These are phyloP conservation scores for Tautogolabrus adspersus DNA, from an alignment of 2,113 vertebrate species.

Conservation along the genomic window DNA sequence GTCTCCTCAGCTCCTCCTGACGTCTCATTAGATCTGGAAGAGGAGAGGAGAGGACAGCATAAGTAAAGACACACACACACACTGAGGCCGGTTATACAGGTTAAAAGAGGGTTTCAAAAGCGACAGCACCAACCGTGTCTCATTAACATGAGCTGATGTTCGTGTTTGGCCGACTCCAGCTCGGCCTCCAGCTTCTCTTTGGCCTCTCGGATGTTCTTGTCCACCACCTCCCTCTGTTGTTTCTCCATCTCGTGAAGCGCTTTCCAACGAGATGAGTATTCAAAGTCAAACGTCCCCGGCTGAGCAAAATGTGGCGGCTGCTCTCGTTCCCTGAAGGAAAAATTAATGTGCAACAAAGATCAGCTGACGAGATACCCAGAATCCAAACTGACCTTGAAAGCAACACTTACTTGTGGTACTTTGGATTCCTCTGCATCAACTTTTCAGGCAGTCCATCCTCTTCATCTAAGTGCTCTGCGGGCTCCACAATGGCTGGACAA, in stretches of 20 bases:
- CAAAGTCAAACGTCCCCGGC: conserved; percentile 98
- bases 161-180: conserved; percentile 97
- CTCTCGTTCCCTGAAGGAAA: conserved; percentile 88
- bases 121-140: conserved; percentile 88
- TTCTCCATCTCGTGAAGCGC: conserved; percentile 98
- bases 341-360: background rate
- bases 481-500: conserved; percentile 95
- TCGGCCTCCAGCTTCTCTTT: conserved; percentile 98
- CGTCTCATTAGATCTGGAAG: conserved; percentile 95
- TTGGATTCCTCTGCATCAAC: conserved; percentile 92
- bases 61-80: background rate
- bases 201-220: conserved; percentile 94
- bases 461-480: conserved; percentile 95
- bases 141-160: conserved; percentile 99
- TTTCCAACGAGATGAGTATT: conserved; percentile 97
- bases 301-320: conserved; percentile 94
- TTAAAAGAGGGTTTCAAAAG: too few relatives aligned
- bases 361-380: too few relatives aligned
- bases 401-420: conserved; percentile 92
- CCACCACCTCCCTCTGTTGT: conserved; percentile 95
- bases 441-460: conserved; percentile 97
- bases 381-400: too few relatives aligned
- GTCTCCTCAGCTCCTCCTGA: conserved; percentile 94
- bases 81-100: too few relatives aligned
- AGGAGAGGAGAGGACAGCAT: background rate